Conservation (phyloP, 2,113 vertebrate species). For the Pelecanus crispus region DNA sequence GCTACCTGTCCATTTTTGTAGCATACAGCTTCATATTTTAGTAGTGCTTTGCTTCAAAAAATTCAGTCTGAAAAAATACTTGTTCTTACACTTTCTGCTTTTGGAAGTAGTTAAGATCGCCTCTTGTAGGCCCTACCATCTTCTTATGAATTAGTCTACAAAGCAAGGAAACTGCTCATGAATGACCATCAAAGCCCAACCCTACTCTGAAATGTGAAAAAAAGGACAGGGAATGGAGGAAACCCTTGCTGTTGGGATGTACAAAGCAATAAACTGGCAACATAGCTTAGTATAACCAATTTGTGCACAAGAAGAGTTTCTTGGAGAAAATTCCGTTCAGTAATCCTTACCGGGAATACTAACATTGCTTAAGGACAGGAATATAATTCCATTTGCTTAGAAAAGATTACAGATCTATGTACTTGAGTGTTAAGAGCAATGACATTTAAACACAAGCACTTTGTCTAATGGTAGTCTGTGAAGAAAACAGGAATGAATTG, state of each 20-base stretch:
- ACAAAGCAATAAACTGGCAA: neutral
- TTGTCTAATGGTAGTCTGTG: neutral
- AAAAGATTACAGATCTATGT: neutral
- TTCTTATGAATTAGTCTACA: neutral
- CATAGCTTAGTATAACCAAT: neutral
- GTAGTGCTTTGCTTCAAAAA: neutral
- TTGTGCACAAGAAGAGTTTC: neutral
- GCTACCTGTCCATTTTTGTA: neutral
- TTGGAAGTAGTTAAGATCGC: neutral
- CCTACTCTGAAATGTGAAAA: neutral
- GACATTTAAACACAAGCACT: neutral
- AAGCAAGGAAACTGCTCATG: neutral
- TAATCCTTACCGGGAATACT: neutral
- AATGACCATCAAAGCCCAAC: neutral
- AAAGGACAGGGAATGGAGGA: neutral
- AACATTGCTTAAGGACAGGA: neutral
- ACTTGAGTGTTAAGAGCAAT: neutral
- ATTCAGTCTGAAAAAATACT: neutral
- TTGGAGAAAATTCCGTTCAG: neutral
- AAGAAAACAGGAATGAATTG: neutral
- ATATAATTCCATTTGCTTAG: neutral
- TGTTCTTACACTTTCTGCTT: neutral
- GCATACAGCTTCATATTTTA: rapidly evolving
- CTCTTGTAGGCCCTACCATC: neutral
- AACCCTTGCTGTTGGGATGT: neutral